Conservation (phyloP, 2,113 vertebrate genomes). For the Nycticebus coucang region DNA sequence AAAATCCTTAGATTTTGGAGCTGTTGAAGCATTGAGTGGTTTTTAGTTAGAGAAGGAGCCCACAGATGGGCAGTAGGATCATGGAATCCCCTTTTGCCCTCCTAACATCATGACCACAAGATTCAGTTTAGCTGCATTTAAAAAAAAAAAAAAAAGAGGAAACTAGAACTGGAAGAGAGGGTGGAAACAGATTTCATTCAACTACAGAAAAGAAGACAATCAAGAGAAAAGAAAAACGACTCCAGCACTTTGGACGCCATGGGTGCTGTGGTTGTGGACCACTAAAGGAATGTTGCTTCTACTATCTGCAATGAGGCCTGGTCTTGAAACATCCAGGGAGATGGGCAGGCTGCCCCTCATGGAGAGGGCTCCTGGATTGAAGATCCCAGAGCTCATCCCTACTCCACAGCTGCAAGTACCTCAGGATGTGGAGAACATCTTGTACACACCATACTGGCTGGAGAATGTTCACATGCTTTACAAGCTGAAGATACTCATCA, state of each 20-base stretch:
- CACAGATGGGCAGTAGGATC: no score
- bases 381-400: no score
- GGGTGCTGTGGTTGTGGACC: no score
- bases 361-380: no score
- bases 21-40: conserved; percentile 97
- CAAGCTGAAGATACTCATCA: conserved; percentile 98
- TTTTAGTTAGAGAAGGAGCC: no score
- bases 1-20: conserved; percentile 96
- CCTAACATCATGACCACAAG: conserved; percentile 55
- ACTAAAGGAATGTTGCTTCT: no score
- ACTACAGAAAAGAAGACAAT: conserved; percentile 96
- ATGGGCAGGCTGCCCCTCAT: no score
- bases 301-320: no score
- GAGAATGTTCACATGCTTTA: conserved; percentile 97
- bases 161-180: conserved; percentile 98
- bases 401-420: no score
- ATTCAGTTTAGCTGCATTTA: conserved; percentile 98
- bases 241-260: no score
- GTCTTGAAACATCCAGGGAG: no score
- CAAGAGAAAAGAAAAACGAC: conserved; percentile 88
- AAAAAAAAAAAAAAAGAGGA: conserved; percentile 99
- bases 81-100: no score
- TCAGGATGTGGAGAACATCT: conserved; percentile 99
- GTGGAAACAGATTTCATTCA: conserved; percentile 94
- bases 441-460: conserved; percentile 97